These are phyloP conservation scores for Pseudopodoces humilis DNA, from an alignment of 2,113 vertebrate genomes.

Conservation along the genomic window DNA sequence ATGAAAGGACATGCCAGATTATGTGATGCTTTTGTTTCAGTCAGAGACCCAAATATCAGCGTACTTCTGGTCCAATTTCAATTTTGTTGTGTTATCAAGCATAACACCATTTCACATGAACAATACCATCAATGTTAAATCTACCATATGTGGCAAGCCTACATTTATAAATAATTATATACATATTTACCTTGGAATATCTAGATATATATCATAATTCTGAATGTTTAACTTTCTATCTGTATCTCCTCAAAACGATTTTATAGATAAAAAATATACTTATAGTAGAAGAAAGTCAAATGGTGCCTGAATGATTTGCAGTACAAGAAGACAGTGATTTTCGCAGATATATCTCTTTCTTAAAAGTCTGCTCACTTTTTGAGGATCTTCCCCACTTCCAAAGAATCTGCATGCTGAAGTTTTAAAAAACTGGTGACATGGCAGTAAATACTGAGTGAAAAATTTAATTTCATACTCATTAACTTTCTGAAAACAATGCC, in stretches of 20 bases:
- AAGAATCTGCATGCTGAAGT: not conserved
- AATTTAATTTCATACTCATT: not conserved
- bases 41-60: not conserved
- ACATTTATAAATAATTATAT: not conserved
- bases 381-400: not conserved
- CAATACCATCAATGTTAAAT: not conserved
- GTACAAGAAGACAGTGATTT: not conserved
- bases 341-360: not conserved
- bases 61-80: not conserved
- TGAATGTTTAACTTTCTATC: not conserved
- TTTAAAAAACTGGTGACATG: not conserved
- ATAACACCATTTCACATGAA: not conserved
- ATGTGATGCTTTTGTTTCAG: not conserved
- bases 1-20: not conserved
- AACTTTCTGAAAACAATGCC: not conserved
- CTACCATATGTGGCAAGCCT: not conserved
- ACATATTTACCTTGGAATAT: not conserved
- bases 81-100: constrained; percentile 26
- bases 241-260: not conserved
- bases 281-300: not conserved
- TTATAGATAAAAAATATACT: not conserved
- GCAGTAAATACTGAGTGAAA: not conserved
- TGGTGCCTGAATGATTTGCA: not conserved
- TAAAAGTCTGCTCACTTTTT: not conserved
- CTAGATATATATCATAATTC: not conserved